Evolutionary conservation across 1,140 invertebrate species (phyloP).

Genomic region (Lasaia peninsularis): DNA sequence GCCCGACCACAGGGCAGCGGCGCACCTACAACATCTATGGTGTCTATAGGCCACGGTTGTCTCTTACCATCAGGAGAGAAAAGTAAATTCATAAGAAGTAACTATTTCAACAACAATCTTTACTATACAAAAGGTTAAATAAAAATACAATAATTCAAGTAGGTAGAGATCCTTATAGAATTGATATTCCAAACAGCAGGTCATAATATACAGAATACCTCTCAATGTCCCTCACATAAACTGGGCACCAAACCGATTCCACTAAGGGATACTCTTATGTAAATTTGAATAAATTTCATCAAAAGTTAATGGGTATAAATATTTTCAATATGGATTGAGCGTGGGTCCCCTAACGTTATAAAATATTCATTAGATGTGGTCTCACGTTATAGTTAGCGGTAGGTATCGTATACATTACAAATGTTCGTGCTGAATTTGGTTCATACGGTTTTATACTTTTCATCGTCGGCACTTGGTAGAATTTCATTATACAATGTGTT

Average conservation of each 20-base stretch:
- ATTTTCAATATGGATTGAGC: slow-evolving; percentile 33
- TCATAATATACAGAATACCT: slow-evolving; percentile 1
- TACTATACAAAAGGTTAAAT: too few relatives aligned
- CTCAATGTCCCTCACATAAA: neutral
- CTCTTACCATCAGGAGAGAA: too few relatives aligned
- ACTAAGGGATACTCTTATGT: slow-evolving; percentile 12
- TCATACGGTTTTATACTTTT: neutral
- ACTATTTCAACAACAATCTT: too few relatives aligned
- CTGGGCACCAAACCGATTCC: neutral
- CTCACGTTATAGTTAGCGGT: slow-evolving; percentile 5
- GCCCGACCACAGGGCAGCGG: too few relatives aligned
- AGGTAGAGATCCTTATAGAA: neutral
- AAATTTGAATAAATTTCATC: slow-evolving; percentile 11
- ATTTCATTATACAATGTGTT: too few relatives aligned
- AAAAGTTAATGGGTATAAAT: slow-evolving; percentile 22
- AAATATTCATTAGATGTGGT: slow-evolving; percentile 35
- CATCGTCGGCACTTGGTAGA: too few relatives aligned
- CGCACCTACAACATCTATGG: too few relatives aligned
- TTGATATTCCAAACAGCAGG: slow-evolving; percentile 9
- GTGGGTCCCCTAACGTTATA: slow-evolving; percentile 28
- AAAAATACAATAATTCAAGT: neutral
- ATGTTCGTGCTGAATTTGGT: neutral
- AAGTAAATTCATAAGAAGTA: too few relatives aligned
- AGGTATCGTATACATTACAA: neutral
- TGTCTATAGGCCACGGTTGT: too few relatives aligned